phyloP scores from a whole-genome alignment of 1,140 invertebrate species.

The Leptonema lineaticorne region DNA sequence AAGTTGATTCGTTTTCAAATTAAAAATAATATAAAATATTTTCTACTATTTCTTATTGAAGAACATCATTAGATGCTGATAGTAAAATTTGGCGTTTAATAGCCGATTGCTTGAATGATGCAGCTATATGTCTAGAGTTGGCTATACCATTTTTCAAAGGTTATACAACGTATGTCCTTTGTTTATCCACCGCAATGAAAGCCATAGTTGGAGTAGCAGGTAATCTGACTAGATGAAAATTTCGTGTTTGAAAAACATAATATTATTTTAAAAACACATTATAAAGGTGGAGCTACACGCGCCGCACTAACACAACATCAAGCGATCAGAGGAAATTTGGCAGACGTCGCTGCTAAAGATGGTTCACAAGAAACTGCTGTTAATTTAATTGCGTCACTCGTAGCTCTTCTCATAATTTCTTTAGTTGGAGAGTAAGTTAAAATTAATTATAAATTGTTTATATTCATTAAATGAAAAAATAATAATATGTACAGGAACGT shows the following conservation, averaged over 20 bases:
- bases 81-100: constrained; percentile 94
- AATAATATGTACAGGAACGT: constrained; percentile 56
- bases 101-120: constrained; percentile 92
- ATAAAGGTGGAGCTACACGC: constrained; percentile 76
- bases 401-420: constrained; percentile 75
- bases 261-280: constrained; percentile 22
- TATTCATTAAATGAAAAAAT: constrained; percentile 12
- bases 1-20: not conserved
- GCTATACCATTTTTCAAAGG: constrained; percentile 64
- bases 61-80: constrained; percentile 74
- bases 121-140: constrained; percentile 82
- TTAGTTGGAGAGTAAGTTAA: constrained; percentile 52
- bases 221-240: constrained; percentile 48
- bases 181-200: constrained; percentile 69
- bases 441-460: constrained; percentile 16
- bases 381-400: constrained; percentile 80
- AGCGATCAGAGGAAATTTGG: constrained; percentile 85
- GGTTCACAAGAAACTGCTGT: constrained; percentile 95
- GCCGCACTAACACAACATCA: constrained; percentile 92
- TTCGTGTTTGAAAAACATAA: not conserved
- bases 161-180: constrained; percentile 64
- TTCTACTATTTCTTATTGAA: too few relatives aligned
- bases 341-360: constrained; percentile 94
- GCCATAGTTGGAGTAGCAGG: constrained; percentile 85
- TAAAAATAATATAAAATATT: too few relatives aligned